Base-by-base conservation (phyloP, 2,797 vertebrate genomes). In the Nannoperca australis region DNA sequence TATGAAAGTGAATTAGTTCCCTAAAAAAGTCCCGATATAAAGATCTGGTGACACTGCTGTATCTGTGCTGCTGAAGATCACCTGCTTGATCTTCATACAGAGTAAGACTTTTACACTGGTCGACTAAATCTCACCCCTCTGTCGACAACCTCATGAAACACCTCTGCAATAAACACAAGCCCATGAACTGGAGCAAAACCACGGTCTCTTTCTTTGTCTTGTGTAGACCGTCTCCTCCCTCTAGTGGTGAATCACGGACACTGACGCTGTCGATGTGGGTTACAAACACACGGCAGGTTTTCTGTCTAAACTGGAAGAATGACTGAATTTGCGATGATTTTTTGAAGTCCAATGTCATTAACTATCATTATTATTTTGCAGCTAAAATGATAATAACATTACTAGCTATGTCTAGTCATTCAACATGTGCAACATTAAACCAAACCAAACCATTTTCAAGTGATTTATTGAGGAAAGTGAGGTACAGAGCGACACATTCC, bases 391-490 rank as follows among this genome's bases (percentile, higher is more conserved):
- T 27, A 27, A 27, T 27, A 27, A 27, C 24, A 27, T 27, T 27
- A 27, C 24, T 27, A 27, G 24, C 24, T 27, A 38, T 20, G 53
- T 22, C 3, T 24, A 27, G 22, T 42, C 5, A 2, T 50, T 56
- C 3, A 42, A 12, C 2, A 38, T 12, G 0, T 24, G 13, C 36
- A 4, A 53, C 36, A 17, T 49, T 22, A 53, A 63, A 44, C 42
- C 40, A 15, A 71, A 40, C 15, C 9, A 42, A 72, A 14, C 0
- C 0, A 7, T 65, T 83, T 36, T 73, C 32, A n/a, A 10, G 55
- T 77, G 79, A 74, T 91, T 91, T 92, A 89, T 85, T 91, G 54
- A 76, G 14, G 12, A 90, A 72, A 77, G 6, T 58, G 56, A 79
- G 63, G 36, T 59, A 27, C 20, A 78, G 2, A 67, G 24, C 20